Evolutionary conservation across 2,797 vertebrate species (phyloP).

Genomic region (Rhinophrynus dorsalis): DNA sequence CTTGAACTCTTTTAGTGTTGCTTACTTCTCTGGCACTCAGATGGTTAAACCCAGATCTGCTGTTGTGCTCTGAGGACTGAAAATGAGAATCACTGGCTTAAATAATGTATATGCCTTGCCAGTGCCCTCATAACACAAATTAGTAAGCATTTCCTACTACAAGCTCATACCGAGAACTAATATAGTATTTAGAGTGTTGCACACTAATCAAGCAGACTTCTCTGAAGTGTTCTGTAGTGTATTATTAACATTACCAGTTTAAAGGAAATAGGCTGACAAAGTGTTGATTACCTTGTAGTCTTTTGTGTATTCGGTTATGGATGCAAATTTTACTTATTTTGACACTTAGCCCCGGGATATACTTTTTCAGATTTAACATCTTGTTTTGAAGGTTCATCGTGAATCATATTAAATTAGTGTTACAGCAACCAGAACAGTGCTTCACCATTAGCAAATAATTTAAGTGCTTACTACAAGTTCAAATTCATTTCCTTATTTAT

Average conservation of each 20-base stretch:
- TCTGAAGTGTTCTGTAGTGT: neutral
- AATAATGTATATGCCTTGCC: neutral
- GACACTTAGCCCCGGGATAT: slow-evolving; percentile 42
- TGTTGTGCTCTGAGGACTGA: too few relatives aligned
- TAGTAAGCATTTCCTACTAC: neutral
- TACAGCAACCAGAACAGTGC: slow-evolving; percentile 26
- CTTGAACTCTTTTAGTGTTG: too few relatives aligned
- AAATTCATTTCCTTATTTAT: slow-evolving; percentile 38
- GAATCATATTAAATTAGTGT: slow-evolving; percentile 42
- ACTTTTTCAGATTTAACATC: slow-evolving; percentile 39
- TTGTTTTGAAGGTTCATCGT: slow-evolving; percentile 31
- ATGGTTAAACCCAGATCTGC: too few relatives aligned
- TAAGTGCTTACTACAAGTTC: slow-evolving; percentile 36
- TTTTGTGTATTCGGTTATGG: slow-evolving; percentile 18
- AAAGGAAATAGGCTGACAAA: slow-evolving; percentile 33
- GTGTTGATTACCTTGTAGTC: slow-evolving; percentile 31
- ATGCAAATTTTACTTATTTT: slow-evolving; percentile 39
- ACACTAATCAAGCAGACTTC: neutral
- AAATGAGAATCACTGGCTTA: too few relatives aligned
- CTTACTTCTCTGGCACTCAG: too few relatives aligned
- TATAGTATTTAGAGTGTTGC: neutral
- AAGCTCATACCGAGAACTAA: neutral
- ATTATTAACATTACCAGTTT: slow-evolving; percentile 24
- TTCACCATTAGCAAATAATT: slow-evolving; percentile 42
- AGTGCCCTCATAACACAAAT: neutral